Percentiles rank a stretch among this genome's conserved stretches.
Conservation (phyloP, 2,113 vertebrate genomes). For the Pelecanoides urinatrix region DNA sequence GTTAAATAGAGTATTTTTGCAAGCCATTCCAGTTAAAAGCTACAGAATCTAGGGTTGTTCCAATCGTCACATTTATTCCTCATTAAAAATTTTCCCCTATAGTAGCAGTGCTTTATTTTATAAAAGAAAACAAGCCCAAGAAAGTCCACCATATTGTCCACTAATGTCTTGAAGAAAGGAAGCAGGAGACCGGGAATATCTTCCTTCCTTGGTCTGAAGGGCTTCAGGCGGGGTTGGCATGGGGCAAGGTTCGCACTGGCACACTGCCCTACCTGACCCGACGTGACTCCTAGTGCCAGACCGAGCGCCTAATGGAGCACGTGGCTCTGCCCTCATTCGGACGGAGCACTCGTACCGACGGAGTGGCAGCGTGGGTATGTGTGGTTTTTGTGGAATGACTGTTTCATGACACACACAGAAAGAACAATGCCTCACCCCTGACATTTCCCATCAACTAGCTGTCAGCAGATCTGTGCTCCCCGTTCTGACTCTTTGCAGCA, state of each 20-base stretch:
- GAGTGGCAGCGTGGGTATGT: accelerated
- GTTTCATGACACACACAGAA: background rate
- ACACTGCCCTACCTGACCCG: background rate
- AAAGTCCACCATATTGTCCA: background rate
- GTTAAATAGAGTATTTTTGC: background rate
- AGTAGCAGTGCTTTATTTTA: background rate
- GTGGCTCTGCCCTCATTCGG: background rate
- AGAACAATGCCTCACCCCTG: background rate
- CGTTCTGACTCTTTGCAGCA: background rate
- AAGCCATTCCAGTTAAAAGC: background rate
- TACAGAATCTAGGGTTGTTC: background rate
- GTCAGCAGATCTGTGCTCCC: background rate
- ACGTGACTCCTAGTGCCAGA: background rate
- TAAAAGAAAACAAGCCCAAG: background rate
- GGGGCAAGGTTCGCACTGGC: background rate
- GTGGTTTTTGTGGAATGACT: background rate
- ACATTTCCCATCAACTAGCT: background rate
- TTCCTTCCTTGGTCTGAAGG: background rate
- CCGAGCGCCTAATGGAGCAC: accelerated
- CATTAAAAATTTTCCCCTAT: background rate
- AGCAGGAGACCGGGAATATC: background rate
- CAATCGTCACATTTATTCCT: background rate
- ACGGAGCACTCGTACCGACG: background rate
- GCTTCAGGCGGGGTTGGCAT: background rate
- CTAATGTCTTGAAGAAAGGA: background rate